Evolutionary conservation across 2,888 invertebrate genomes (phyloP).

Genomic region (Callyntrura sp.): DNA sequence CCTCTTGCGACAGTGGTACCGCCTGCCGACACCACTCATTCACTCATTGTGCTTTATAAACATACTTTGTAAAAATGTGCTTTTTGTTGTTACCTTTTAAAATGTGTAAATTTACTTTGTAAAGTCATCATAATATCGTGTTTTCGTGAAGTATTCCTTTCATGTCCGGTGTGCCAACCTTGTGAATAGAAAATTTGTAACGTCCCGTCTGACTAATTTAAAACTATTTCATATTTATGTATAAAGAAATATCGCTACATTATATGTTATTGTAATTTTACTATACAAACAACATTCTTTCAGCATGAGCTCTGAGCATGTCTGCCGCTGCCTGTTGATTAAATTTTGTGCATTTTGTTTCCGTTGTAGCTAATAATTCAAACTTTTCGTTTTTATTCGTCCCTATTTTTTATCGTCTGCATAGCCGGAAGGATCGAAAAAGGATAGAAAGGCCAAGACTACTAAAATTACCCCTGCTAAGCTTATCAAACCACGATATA

Average conservation of each 20-base stretch:
- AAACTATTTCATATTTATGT: neutral
- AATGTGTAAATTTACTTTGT: no score
- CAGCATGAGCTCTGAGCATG: neutral
- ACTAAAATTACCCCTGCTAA: neutral
- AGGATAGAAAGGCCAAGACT: neutral
- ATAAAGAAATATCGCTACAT: neutral
- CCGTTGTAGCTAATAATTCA: neutral
- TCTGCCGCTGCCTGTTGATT: neutral
- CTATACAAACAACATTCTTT: neutral
- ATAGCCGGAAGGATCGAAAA: slow-evolving; percentile 34
- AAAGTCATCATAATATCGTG: no score
- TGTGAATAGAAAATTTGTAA: neutral
- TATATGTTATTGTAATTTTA: neutral
- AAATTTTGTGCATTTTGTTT: neutral
- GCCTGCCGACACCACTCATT: neutral
- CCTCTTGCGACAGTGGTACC: neutral
- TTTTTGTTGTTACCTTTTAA: no score
- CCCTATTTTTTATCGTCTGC: neutral
- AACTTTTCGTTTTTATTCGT: slow-evolving; percentile 6
- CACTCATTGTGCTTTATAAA: neutral
- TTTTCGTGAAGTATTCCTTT: no score
- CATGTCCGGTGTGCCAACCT: slow-evolving; percentile 15
- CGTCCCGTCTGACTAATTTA: no score
- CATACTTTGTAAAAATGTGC: no score
- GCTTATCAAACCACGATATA: neutral